These are phyloP conservation scores for Peribatodes rhomboidaria DNA, from an alignment of 2,888 invertebrate species.

Conservation along the genomic window DNA sequence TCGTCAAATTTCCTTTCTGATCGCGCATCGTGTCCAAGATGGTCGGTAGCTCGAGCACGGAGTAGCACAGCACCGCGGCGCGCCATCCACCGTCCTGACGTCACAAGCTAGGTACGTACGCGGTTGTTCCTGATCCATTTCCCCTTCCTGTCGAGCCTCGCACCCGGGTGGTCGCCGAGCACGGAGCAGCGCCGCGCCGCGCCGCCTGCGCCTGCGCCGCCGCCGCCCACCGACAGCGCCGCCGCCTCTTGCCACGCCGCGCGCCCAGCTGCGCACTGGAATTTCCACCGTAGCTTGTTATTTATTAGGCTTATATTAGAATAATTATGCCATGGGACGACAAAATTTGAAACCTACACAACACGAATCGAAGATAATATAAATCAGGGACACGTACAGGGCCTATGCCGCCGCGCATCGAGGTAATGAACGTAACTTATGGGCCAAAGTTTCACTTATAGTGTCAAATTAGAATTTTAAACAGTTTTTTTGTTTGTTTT, in stretches of 20 bases:
- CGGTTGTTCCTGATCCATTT: slow-evolving; percentile 96
- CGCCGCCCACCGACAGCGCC: slow-evolving; percentile 80
- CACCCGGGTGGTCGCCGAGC: slow-evolving; percentile 89
- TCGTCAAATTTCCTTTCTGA: too few relatives aligned
- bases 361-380: not conserved
- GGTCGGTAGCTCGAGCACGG: not conserved
- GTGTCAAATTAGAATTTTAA: too few relatives aligned
- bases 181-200: slow-evolving; percentile 85
- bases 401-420: too few relatives aligned
- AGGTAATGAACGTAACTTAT: too few relatives aligned
- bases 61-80: too few relatives aligned
- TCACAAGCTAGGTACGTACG: slow-evolving; percentile 81
- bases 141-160: slow-evolving; percentile 78
- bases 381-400: too few relatives aligned
- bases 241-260: slow-evolving; percentile 93
- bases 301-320: not conserved
- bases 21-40: too few relatives aligned
- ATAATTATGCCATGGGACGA: not conserved
- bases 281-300: slow-evolving; percentile 20
- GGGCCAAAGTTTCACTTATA: too few relatives aligned
- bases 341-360: not conserved
- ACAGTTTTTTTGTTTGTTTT: too few relatives aligned
- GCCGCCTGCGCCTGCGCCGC: slow-evolving; percentile 83
- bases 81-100: not conserved
- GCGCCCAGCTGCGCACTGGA: slow-evolving; percentile 93